A percentile compares a stretch with the other conserved stretches of the same genome.
Conservation (phyloP, 37 sponge, comb jelly and placozoan genomes). For the Beroe forskalii region DNA sequence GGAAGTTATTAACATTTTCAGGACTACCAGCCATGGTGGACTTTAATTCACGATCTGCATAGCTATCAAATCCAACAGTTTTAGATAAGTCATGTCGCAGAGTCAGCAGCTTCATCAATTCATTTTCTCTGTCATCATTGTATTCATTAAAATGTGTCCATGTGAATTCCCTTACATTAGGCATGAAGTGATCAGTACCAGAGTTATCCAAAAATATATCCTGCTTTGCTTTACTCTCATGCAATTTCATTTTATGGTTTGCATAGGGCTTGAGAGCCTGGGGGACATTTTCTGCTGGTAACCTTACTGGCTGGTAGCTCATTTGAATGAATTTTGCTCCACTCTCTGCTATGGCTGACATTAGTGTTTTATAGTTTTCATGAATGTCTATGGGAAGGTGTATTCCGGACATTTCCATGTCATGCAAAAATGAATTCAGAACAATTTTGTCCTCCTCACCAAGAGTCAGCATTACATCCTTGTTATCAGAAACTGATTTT, state of each 20-base stretch:
- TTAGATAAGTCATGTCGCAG: slow-evolving; percentile 75
- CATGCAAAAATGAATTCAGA: not conserved
- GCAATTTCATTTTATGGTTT: not conserved
- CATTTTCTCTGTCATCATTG: slow-evolving; percentile 43
- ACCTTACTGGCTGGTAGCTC: not conserved
- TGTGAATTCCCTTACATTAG: slow-evolving; percentile 66
- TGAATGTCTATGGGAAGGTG: not conserved
- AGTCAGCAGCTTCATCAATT: slow-evolving; percentile 67
- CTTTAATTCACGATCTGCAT: slow-evolving; percentile 73
- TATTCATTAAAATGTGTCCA: slow-evolving; percentile 68
- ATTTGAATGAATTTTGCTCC: not conserved
- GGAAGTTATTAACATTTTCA: slow-evolving; percentile 72
- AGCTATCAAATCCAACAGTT: slow-evolving; percentile 74
- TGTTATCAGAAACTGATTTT: not conserved
- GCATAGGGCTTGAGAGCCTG: not conserved
- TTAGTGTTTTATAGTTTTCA: not conserved
- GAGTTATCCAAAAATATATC: not conserved
- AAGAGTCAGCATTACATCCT: not conserved
- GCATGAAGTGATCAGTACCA: not conserved
- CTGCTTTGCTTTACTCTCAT: not conserved
- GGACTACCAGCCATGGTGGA: slow-evolving; percentile 75
- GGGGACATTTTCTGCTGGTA: not conserved
- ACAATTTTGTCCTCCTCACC: not conserved
- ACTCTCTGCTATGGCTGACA: not conserved
- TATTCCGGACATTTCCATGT: slow-evolving; percentile 12